phyloP scores from a whole-genome alignment of 2,797 vertebrate species.

The Molossus molossus region DNA sequence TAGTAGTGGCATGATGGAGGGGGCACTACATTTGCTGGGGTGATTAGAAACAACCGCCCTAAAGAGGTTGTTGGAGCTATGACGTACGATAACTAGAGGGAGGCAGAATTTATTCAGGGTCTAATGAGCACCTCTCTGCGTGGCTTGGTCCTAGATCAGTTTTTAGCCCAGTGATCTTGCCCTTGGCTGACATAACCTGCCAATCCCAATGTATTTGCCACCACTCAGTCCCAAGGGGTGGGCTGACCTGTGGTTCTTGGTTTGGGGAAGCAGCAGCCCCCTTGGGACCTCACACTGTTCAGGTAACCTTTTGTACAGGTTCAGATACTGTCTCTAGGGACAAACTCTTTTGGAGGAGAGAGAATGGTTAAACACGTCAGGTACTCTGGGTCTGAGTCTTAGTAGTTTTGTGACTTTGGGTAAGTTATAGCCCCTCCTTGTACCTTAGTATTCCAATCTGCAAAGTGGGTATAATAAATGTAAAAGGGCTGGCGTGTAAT shows the following conservation, averaged over 20 bases:
- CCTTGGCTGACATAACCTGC: not conserved
- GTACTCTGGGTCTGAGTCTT: not conserved
- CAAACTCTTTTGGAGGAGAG: not conserved
- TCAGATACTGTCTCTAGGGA: not conserved
- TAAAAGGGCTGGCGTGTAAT: not conserved
- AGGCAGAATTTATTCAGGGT: not conserved
- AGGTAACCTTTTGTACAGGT: not conserved
- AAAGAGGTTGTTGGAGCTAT: not conserved
- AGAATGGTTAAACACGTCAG: not conserved
- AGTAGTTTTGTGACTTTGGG: not conserved
- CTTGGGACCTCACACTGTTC: not conserved
- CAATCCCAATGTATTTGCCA: not conserved
- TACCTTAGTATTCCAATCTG: not conserved
- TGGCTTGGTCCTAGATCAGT: not conserved
- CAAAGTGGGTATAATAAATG: slow-evolving; percentile 16
- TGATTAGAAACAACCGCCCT: not conserved
- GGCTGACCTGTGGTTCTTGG: not conserved
- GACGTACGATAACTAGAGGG: not conserved
- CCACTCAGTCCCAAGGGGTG: not conserved
- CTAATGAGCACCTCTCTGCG: not conserved
- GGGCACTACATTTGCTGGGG: not conserved
- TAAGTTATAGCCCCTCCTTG: not conserved
- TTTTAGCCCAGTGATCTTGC: not conserved
- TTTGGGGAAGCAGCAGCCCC: not conserved
- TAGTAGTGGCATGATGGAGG: not conserved